Evolutionary conservation across 2,888 invertebrate species (phyloP), one percentile per base, ranked within the genome.

Genomic region (Saturnia pavonia): DNA sequence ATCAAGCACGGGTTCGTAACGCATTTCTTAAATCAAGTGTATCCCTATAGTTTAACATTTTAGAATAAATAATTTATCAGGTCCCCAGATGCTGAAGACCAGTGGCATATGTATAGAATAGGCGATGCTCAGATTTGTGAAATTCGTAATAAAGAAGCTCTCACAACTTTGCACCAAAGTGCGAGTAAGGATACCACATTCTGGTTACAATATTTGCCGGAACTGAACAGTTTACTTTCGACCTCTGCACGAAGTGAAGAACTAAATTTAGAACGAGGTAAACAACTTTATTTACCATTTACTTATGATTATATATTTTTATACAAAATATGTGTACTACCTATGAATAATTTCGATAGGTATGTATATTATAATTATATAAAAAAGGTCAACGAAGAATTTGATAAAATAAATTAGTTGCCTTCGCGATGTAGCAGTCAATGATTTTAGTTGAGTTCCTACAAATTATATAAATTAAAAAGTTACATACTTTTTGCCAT

Each of bases 71-170:
- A 75, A 70, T 67, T 76, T 82, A 76, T 69, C 71, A 95, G 95
- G 25, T 95, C 95, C 78, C 96, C 96, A 25, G 95, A 94, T 19
- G 87, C 89, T 54, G 91, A 92, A 73, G 93, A 94, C 67, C 88
- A 90, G 16, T 97, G 97, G 96, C 89, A 91, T 74, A 94, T 94
- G 27, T 96, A 96, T 80, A 94, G 91, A 75, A 81, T 88, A 19
- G 90, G 91, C 8, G 94, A 95, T 75, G 89, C 91, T 60, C 89
- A 94, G 74, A 88, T 95, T 67, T 92, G 94, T 80, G 88, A 94
- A 74, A 89, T 95, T 69, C 87, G 85, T 22, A 81, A 82, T 63
- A 74, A 73, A 42, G 74, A 71, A 40, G 74, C 71, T 48, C 54
- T 48, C 16, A 70, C 71, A 34, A 72, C 63, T 34, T 74, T 78